Conservation (phyloP, 2,888 invertebrate genomes). For the Temnothorax ravouxi region DNA sequence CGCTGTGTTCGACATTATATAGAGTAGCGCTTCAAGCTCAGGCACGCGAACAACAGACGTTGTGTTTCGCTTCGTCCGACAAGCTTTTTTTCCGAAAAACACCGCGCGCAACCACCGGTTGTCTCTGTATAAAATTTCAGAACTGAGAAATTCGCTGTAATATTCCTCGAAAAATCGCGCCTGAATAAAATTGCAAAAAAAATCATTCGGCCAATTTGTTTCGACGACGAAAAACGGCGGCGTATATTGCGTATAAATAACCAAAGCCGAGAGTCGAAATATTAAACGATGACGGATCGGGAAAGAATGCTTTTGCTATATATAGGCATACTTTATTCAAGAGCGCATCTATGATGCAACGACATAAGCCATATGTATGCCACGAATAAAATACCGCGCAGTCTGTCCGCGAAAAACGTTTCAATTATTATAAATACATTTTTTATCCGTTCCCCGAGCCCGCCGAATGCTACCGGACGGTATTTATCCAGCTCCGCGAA, state of each 20-base stretch:
- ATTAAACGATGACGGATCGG: constrained; percentile 26
- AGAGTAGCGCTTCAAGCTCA: constrained; percentile 24
- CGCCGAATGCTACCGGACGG: constrained; percentile 2
- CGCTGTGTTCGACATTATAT: constrained; percentile 33
- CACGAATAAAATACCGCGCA: constrained; percentile 5
- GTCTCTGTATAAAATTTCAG: constrained; percentile 14
- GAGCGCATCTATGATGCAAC: constrained; percentile 24
- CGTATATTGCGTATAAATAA: constrained; percentile 17
- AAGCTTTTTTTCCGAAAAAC: not conserved
- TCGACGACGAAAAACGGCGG: not conserved
- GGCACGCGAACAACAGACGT: constrained; percentile 12
- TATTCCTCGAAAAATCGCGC: not conserved
- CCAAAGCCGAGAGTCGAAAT: not conserved
- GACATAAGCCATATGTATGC: not conserved
- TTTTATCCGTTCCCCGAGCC: constrained; percentile 16
- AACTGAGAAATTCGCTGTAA: not conserved
- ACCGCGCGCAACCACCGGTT: not conserved
- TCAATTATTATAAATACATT: constrained; percentile 57
- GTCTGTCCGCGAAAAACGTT: constrained; percentile 20
- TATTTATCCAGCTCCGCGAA: constrained; percentile 12
- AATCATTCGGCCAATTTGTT: not conserved
- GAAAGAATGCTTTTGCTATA: not conserved
- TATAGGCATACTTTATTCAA: constrained; percentile 32
- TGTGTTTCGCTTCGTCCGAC: not conserved
- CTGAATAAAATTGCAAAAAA: not conserved